phyloP scores from a whole-genome alignment of 1,140 invertebrate genomes.

The Saccostrea glomerata region DNA sequence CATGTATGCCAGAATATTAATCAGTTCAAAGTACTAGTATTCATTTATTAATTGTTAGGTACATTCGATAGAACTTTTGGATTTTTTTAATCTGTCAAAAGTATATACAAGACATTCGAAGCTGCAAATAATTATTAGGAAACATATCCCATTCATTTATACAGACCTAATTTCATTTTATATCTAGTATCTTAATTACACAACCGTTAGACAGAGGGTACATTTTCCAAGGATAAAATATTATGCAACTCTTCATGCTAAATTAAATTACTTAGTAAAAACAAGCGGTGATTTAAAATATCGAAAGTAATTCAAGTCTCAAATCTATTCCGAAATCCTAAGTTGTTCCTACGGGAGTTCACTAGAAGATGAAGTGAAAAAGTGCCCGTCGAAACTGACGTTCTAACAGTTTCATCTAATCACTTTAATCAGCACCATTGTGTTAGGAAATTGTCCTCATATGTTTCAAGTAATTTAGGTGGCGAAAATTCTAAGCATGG shows the following conservation, averaged over 20 bases:
- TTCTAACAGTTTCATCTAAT: conserved; percentile 36
- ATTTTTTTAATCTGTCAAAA: no score
- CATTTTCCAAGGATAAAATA: background rate
- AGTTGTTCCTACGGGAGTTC: background rate
- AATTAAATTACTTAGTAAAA: conserved; percentile 37
- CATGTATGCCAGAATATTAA: no score
- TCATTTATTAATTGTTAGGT: no score
- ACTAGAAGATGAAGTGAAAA: conserved; percentile 28
- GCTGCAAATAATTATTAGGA: no score
- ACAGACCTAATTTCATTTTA: no score
- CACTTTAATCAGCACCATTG: conserved; percentile 25
- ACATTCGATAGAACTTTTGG: no score
- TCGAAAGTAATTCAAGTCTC: conserved; percentile 57
- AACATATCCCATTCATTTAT: no score
- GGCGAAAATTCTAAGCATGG: background rate
- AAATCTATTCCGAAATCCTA: conserved; percentile 35
- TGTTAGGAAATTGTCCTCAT: conserved; percentile 26
- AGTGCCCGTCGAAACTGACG: background rate
- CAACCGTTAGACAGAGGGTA: background rate
- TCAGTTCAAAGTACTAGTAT: no score
- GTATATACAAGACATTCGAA: no score
- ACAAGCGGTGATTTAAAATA: conserved; percentile 54
- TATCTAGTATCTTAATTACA: no score
- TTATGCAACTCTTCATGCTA: conserved; percentile 27
- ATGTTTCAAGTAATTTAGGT: conserved; percentile 32